Percentiles rank a stretch among this genome's conserved stretches.
Conservation (phyloP, 2,797 vertebrate species). For the Epinephelus coioides region DNA sequence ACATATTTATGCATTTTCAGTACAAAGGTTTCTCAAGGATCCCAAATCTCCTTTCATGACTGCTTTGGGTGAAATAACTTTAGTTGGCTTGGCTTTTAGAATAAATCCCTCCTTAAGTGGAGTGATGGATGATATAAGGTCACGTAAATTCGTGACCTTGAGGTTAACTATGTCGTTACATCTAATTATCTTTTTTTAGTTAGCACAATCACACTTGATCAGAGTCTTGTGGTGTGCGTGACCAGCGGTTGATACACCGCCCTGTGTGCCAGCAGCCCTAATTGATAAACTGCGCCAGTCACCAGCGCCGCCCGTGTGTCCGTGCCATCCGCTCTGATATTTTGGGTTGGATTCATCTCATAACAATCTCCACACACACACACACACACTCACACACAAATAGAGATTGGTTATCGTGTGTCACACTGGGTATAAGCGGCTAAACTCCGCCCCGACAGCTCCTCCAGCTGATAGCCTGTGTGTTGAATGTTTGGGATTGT, state of each 20-base stretch:
- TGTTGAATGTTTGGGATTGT: conserved; percentile 82
- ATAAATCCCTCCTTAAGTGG: background rate
- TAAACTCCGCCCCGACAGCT: conserved; percentile 57
- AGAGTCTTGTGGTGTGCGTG: background rate
- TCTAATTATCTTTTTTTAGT: conserved; percentile 9
- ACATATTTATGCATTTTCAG: background rate
- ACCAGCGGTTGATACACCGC: background rate
- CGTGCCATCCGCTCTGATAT: background rate
- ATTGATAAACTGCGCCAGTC: conserved; percentile 6
- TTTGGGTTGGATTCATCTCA: background rate
- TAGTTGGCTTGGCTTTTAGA: background rate
- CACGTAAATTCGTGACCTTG: background rate
- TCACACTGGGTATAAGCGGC: conserved; percentile 24
- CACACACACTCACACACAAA: background rate
- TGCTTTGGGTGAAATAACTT: background rate
- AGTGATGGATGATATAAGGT: background rate
- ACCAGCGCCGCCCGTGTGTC: background rate
- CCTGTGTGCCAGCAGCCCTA: background rate
- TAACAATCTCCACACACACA: background rate
- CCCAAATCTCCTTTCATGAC: background rate
- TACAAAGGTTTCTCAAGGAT: background rate
- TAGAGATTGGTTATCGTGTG: conserved; percentile 4
- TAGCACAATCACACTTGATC: background rate
- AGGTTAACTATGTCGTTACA: background rate
- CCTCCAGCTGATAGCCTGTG: conserved; percentile 71